Evolutionary conservation across 2,797 vertebrate genomes (phyloP).

Genomic region (Sebastes umbrosus): DNA sequence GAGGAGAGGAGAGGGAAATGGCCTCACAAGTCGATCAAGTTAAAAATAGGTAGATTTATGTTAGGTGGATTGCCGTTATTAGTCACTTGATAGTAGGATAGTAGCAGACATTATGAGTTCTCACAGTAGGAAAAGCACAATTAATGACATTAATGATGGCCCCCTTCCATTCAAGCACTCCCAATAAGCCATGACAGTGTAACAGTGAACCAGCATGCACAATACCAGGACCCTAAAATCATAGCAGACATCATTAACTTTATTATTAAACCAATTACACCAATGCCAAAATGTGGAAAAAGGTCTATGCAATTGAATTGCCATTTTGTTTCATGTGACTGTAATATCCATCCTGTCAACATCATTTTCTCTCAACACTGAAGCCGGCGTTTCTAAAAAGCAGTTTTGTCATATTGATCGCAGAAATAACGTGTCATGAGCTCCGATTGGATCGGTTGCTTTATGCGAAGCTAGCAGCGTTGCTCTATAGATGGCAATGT

Average conservation of each 20-base stretch:
- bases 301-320: neutral
- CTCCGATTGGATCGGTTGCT: no score
- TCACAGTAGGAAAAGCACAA: neutral
- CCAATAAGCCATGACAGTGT: neutral
- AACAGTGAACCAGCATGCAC: neutral
- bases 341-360: neutral
- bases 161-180: neutral
- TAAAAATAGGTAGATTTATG: neutral
- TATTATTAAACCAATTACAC: neutral
- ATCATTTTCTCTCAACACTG: neutral
- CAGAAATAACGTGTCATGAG: neutral
- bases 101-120: neutral
- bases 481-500: neutral
- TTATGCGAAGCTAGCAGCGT: neutral
- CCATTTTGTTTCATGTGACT: neutral
- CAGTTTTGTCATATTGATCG: neutral
- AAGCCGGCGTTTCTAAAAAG: neutral
- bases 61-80: neutral
- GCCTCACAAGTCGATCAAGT: neutral
- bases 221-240: neutral
- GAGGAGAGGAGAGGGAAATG: neutral
- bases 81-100: neutral
- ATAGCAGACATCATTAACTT: neutral
- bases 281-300: neutral
- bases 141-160: neutral